These are phyloP conservation scores for Scolanthus callimorphus DNA, from an alignment of 92 coral and sea anemone genomes.

Conservation along the genomic window DNA sequence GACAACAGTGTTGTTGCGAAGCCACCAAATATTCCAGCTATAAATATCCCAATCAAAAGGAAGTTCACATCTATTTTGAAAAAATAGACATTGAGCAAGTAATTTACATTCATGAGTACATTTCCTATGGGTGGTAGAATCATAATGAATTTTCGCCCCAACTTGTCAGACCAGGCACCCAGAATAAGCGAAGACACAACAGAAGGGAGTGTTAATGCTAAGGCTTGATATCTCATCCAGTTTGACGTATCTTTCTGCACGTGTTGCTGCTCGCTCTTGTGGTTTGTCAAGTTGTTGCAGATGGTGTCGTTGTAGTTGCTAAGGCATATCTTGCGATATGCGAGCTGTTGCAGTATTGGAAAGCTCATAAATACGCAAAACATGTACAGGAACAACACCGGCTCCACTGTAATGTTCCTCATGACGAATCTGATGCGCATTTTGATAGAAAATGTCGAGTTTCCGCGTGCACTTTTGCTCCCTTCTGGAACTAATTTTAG, in stretches of 20 bases:
- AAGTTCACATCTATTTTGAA: constrained; percentile 53
- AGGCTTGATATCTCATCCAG: constrained; percentile 83
- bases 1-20: constrained; percentile 71
- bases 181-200: constrained; percentile 58
- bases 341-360: constrained; percentile 87
- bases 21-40: constrained; percentile 83
- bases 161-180: constrained; percentile 95
- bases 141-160: constrained; percentile 76
- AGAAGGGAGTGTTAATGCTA: constrained; percentile 66
- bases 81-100: constrained; percentile 65
- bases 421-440: too few relatives aligned
- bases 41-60: constrained; percentile 66
- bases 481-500: too few relatives aligned
- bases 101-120: constrained; percentile 51
- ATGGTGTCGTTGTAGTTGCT: constrained; percentile 46
- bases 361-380: constrained; percentile 66
- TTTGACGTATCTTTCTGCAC: constrained; percentile 73
- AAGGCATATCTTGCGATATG: constrained; percentile 74
- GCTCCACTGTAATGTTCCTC: constrained; percentile 78
- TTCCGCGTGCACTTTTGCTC: too few relatives aligned
- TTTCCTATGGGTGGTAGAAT: constrained; percentile 70
- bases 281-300: constrained; percentile 63
- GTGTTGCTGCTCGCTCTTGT: constrained; percentile 29
- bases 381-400: constrained; percentile 85
- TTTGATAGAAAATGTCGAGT: too few relatives aligned